Evolutionary conservation across 1,140 invertebrate genomes (phyloP), one percentile per base, ranked within the genome.

Genomic region (Drosophila oshimai): DNA sequence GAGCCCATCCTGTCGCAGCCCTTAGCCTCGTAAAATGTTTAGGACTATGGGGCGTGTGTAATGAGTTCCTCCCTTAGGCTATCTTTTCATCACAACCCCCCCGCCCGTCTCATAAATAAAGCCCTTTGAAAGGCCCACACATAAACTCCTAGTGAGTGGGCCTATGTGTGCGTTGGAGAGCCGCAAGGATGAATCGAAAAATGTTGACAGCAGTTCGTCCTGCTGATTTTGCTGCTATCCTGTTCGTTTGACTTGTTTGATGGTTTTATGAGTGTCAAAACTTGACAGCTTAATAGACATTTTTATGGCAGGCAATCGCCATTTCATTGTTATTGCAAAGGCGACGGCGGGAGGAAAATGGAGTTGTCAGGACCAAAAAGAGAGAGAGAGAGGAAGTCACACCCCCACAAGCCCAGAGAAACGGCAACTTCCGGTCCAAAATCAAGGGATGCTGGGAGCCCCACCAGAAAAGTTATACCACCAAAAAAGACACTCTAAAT

Each of bases 231-330:
- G 13, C 84, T 89, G 86, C 7, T 67, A 57, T 51, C 86, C 86
- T 89, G 86, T 78, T 89, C 64, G 26, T 81, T 89, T 89, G 73
- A 81, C 73, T 86, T 78, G 79, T 89, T 89, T 89, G 86, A 89
- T 74, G 84, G 75, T 89, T 89, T 89, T 89, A 89, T 73, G 86
- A 89, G 86, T 81, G 73, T 80, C 79, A 77, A 73, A 72, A 71
- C 69, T 77, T 89, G 86, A 89, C 81, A 83, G 68, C 57, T 81
- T 83, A 87, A 83, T 83, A 74, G 65, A 65, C 75, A 64, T 46
- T 84, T 80, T 89, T 77, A 89, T 75, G 64, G 42, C 75, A 49
- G 58, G 44, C 55, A 80, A 68, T 58, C 61, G 55, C 55, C 37
- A 46, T 79, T 78, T 78, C 80, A 68, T 68, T 72, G 80, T 81